phyloP scores from a whole-genome alignment of 2,888 invertebrate genomes.

The Endotricha flammealis region DNA sequence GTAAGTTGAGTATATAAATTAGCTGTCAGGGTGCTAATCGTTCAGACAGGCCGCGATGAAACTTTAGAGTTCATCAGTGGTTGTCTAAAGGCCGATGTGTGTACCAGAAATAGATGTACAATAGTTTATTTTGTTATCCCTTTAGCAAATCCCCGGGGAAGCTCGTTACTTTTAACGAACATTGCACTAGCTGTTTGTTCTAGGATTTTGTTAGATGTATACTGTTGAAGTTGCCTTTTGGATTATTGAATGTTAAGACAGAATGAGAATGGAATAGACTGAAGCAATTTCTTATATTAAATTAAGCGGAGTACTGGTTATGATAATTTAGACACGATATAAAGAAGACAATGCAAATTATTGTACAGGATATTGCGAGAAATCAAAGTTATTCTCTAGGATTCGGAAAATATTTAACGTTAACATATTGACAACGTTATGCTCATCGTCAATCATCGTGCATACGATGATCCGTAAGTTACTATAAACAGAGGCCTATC shows the following conservation, averaged over 20 bases:
- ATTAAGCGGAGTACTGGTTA: too few relatives aligned
- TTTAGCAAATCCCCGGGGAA: slow-evolving; percentile 50
- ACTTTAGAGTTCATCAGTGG: slow-evolving; percentile 73
- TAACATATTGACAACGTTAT: too few relatives aligned
- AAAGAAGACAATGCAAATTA: too few relatives aligned
- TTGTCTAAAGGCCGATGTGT: slow-evolving; percentile 61
- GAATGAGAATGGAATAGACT: too few relatives aligned
- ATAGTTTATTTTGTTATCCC: slow-evolving; percentile 65
- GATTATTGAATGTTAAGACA: slow-evolving; percentile 14
- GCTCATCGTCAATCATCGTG: too few relatives aligned
- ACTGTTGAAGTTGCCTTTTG: slow-evolving; percentile 18
- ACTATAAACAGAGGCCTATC: too few relatives aligned
- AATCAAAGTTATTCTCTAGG: too few relatives aligned
- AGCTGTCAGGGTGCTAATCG: slow-evolving; percentile 76
- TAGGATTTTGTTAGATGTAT: slow-evolving; percentile 34
- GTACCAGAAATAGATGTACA: slow-evolving; percentile 60
- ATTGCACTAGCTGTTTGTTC: slow-evolving; percentile 40
- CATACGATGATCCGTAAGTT: too few relatives aligned
- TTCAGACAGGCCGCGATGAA: slow-evolving; percentile 74
- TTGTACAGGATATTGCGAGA: too few relatives aligned
- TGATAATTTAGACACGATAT: too few relatives aligned
- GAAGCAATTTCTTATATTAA: too few relatives aligned
- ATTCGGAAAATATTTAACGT: too few relatives aligned
- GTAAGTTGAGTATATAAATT: slow-evolving; percentile 77
- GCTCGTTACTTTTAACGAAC: slow-evolving; percentile 54